These are phyloP conservation scores for Telenomus remus DNA, from an alignment of 1,140 invertebrate species.

Conservation along the genomic window DNA sequence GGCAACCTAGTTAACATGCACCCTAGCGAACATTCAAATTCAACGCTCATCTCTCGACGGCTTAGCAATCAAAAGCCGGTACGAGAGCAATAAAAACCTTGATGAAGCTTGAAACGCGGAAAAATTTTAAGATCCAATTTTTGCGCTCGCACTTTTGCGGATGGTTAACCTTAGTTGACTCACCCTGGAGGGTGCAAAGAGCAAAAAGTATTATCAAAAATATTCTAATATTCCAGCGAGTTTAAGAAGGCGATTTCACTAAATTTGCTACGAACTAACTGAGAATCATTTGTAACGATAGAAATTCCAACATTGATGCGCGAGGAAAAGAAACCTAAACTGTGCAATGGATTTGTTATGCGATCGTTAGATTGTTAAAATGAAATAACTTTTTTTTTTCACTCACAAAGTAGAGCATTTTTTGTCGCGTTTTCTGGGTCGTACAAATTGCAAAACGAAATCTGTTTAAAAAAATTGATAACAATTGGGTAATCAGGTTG, in stretches of 20 bases:
- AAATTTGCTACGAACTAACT: too few relatives aligned
- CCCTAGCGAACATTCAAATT: constrained; percentile 32
- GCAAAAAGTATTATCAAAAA: constrained; percentile 11
- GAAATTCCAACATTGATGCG: too few relatives aligned
- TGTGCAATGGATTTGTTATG: constrained; percentile 42
- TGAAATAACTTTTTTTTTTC: too few relatives aligned
- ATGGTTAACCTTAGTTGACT: constrained; percentile 4
- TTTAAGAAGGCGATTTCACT: too few relatives aligned
- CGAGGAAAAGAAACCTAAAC: constrained; percentile 53
- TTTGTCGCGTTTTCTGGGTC: too few relatives aligned
- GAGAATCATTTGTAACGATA: too few relatives aligned
- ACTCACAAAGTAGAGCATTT: too few relatives aligned
- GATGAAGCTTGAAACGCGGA: not conserved
- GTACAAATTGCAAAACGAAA: too few relatives aligned
- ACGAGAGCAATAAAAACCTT: constrained; percentile 11
- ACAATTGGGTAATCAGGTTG: too few relatives aligned
- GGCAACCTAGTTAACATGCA: constrained; percentile 38
- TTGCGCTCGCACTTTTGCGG: not conserved
- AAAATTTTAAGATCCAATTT: constrained; percentile 2
- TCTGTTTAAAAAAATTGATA: too few relatives aligned
- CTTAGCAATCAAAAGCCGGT: constrained; percentile 15
- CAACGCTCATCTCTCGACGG: constrained; percentile 10
- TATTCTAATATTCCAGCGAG: too few relatives aligned
- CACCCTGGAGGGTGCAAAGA: not conserved
- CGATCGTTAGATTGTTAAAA: too few relatives aligned